Base-by-base conservation (phyloP, 2,888 invertebrate genomes). In the Temnothorax unifasciatus region DNA sequence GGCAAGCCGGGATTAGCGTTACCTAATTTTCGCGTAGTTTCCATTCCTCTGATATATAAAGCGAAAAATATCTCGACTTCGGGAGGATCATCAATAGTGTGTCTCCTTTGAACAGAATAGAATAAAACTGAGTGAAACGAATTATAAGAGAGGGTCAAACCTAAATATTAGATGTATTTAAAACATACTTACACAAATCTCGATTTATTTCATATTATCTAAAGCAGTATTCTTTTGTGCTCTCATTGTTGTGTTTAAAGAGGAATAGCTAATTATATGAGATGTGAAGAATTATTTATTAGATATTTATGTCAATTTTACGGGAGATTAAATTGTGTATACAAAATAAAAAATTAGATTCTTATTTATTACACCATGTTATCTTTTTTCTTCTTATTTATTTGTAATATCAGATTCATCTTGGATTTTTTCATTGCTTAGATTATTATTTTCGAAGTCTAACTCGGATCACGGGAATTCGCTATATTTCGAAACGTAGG, bases 1-100 rank as follows among this genome's bases (percentile, higher is more conserved):
- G 75, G 29, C 64, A 82, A 83, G 81, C 85, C 29, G 82, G 83
- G 85, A 89, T 89, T 89, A 89, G 54, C 61, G 68, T 66, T 79
- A 66, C 38, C 34, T 29, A 69, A 83, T 89, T 89, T 81, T 57
- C 66, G n/a, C 66, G 38, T 66, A 83, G 47, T 81, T 79, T 69
- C 21, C 44, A 25, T 25, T 25, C 6, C 44, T 73, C 47, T 47
- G 44, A 73, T 73, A 68, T 13, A 54, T 15, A 18, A 44, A 25
- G 34, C 57, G 21, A 69, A 79, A 79, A 68, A 44, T 69, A 57
- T 5, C 29, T 25, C n/a, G 8, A 29, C n/a, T 18, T 38, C 34
- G 61, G 2, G 15, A 47, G 9, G 21, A 50, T 76, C 5, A 25
- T 38, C 8, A 25, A 52, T 2, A 63, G 13, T 3, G 29, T 1